Conservation (phyloP, 2,113 vertebrate species). For the Microtus oregoni region DNA sequence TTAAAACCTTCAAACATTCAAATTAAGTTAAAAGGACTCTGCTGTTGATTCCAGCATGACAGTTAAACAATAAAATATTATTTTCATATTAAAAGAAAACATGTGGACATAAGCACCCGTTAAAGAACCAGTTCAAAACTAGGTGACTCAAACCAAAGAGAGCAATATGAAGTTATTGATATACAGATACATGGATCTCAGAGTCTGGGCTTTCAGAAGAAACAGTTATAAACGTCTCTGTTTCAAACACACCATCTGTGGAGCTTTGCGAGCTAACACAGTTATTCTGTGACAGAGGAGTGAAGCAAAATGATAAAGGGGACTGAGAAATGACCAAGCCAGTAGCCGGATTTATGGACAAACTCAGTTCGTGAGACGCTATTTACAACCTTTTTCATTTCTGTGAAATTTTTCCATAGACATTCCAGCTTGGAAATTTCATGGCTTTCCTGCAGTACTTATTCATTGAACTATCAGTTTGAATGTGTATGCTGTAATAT, state of each 20-base stretch:
- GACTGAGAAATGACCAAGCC: not conserved
- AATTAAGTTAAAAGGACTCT: not conserved
- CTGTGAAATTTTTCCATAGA: not conserved
- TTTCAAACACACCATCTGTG: not conserved
- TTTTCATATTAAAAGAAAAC: not conserved
- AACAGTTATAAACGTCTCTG: not conserved
- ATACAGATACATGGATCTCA: not conserved
- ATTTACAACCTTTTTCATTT: rapidly evolving
- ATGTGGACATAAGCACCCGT: not conserved
- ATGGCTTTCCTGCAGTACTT: not conserved
- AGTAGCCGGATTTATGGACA: not conserved
- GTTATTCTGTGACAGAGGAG: not conserved
- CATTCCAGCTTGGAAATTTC: not conserved
- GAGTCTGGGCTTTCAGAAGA: not conserved
- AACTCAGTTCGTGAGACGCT: not conserved
- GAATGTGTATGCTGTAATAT: not conserved
- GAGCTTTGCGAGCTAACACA: not conserved
- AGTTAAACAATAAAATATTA: not conserved
- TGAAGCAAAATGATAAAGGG: not conserved
- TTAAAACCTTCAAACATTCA: not conserved
- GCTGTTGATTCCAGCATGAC: not conserved
- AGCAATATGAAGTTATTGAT: not conserved
- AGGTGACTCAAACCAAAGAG: too few species aligned
- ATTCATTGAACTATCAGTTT: not conserved
- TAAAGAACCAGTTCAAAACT: not conserved